Base-by-base conservation (phyloP, 2,888 invertebrate genomes). In the Lasioglossum villosulum region DNA sequence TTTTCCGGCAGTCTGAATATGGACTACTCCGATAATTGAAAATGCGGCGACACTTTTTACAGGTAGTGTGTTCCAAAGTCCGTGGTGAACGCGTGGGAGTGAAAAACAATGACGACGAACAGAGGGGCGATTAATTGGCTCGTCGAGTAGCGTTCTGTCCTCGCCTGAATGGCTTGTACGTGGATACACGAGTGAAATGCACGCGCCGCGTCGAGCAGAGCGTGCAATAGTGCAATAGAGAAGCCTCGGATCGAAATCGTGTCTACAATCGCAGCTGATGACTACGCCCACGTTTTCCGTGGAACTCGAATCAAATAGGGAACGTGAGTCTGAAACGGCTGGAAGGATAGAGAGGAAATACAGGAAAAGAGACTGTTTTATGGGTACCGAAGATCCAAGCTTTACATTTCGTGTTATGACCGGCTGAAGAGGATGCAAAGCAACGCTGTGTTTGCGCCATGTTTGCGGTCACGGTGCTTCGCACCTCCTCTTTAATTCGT, bases 111-210 rank as follows among this genome's bases (percentile, higher is more conserved):
- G 52, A 30, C 48, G n/a, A 27, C 23, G 45, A 75, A 82, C 48
- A 8, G 59, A 45, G n/a, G 16, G 48, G 34, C 48, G 77, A 84
- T 86, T 86, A 86, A 86, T 84, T 80, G 45, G 37, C 74, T 30
- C n/a, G 68, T 30, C 39, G 48, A 75, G 30, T 74, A 45, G 63
- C 39, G 45, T 34, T 52, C 14, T 37, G 14, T 68, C 39, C 73
- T 34, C 78, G 39, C 66, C 45, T 66, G 45, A n/a, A 70, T 23
- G n/a, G 72, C 45, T 56, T 37, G 23, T 68, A 37, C 12, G n/a
- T n/a, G 23, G 37, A 68, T 68, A 23, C 68, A 12, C 68, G 68
- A 23, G 23, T 10, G 68, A 68, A 68, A 68, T 68, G 37, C 34
- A 68, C 68, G 34, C 34, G 34, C 34, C 34, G 34, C 34, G 68